Evolutionary conservation across 2,797 vertebrate species (phyloP), one percentile per base, ranked within the genome.

Genomic region (Sebastes taczanowskii): DNA sequence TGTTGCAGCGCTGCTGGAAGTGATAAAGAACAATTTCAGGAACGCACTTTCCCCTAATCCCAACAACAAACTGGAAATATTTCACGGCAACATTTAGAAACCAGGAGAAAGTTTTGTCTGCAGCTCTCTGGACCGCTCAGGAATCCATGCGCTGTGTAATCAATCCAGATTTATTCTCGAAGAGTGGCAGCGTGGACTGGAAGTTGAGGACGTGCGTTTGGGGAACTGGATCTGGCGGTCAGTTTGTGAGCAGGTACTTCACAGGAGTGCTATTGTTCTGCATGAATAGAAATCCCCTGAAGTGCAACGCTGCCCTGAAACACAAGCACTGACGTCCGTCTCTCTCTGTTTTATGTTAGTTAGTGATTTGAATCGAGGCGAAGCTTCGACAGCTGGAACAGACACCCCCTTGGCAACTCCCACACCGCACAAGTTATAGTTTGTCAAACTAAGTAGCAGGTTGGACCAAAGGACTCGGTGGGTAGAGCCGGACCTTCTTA

Each of bases 401-500:
- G 56, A 67, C 56, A 3, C 88, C 74, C 82, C 84, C 70, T 11
- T 68, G 79, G 80, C 62, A 84, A 90, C 65, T 77, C 46, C 34
- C 56, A 52, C 62, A 38, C 52, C 7, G 56, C 29, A 10, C 46
- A 42, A 46, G 18, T 20, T 18, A 59, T 46, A 63, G 66, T 63
- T 71, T 73, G 35, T 69, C 27, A 77, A 62, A 73, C 18, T 2
- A 4, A 63, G 35, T 25, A 64, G 29, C 34, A 56, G 35, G 18
- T 11, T 32, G 22, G 35, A 71, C 53, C 30, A 14, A n/a, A 67
- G 14, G 22, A 59, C 23, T 64, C 52, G 14, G 78, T 14, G 42
- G 75, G 85, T 49, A 55, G 83, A 91, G 73, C 87, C 71, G 84
- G 91, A 92, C 82, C 68, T 90, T 84, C 76, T 74, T 73, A 65